These are phyloP conservation scores for Fragum whitleyi DNA, from an alignment of 2,888 invertebrate species.

Conservation along the genomic window DNA sequence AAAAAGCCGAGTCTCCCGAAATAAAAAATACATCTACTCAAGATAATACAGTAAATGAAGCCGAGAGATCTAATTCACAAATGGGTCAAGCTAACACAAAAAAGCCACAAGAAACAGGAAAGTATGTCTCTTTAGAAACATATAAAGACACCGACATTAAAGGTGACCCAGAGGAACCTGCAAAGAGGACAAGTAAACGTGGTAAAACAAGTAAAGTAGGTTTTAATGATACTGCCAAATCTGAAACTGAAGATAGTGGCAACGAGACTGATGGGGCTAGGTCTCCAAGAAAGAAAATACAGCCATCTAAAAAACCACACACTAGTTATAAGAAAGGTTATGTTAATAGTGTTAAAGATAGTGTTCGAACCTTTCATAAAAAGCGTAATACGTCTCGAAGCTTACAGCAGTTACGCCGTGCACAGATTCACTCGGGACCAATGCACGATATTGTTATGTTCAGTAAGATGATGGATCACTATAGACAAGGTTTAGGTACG, in stretches of 20 bases:
- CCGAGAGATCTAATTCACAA: conserved; percentile 30
- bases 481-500: conserved; percentile 57
- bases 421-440: conserved; percentile 76
- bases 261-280: conserved; percentile 54
- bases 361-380: conserved; percentile 75
- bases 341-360: conserved; percentile 68
- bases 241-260: conserved; percentile 62
- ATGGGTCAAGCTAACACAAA: conserved; percentile 50
- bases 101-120: conserved; percentile 43
- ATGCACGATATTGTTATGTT: conserved; percentile 76
- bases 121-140: conserved; percentile 50
- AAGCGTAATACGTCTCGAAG: conserved; percentile 72
- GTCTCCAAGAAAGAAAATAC: conserved; percentile 29
- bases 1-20: conserved; percentile 19
- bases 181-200: not conserved
- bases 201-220: conserved; percentile 38
- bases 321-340: conserved; percentile 43
- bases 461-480: conserved; percentile 73
- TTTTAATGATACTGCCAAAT: conserved; percentile 32
- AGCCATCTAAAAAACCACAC: not conserved
- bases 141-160: conserved; percentile 24
- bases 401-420: conserved; percentile 74
- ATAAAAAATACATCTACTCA: conserved; percentile 31
- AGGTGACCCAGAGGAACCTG: conserved; percentile 14
- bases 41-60: conserved; percentile 30